These are phyloP conservation scores for Ptyas mucosa DNA, from an alignment of 2,113 vertebrate species.

Conservation along the genomic window DNA sequence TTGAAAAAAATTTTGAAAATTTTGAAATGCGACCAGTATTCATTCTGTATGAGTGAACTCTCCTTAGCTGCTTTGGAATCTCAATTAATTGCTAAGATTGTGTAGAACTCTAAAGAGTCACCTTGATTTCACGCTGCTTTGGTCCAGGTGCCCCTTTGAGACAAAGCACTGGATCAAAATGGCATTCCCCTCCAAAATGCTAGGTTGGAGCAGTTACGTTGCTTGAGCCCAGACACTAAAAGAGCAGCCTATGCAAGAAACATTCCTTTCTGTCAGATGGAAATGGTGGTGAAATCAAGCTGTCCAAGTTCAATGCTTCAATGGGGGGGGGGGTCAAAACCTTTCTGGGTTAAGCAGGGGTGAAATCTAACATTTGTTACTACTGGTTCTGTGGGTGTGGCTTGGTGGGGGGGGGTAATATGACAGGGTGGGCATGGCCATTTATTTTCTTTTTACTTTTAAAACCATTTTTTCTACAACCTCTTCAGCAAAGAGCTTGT, in stretches of 20 bases:
- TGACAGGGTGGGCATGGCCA: too few relatives aligned
- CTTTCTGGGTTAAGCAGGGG: neutral
- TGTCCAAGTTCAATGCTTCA: neutral
- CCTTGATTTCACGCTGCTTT: neutral
- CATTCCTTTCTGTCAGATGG: neutral
- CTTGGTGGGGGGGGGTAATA: too few relatives aligned
- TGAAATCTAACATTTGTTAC: too few relatives aligned
- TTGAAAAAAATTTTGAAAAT: too few relatives aligned
- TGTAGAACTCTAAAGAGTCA: neutral
- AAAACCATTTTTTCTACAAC: too few relatives aligned
- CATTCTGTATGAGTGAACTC: neutral
- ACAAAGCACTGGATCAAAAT: neutral
- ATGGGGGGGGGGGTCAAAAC: neutral
- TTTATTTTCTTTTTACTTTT: too few relatives aligned
- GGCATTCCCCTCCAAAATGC: neutral
- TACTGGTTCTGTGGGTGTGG: too few relatives aligned
- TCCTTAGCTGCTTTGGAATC: neutral
- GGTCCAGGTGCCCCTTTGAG: too few relatives aligned
- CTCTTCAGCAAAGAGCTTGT: too few relatives aligned
- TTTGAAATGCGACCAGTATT: neutral
- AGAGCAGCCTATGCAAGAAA: neutral
- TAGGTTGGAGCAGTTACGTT: neutral
- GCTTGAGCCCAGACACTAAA: neutral
- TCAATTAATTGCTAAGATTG: neutral
- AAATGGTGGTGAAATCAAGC: neutral